Evolutionary conservation across 2,797 vertebrate genomes (phyloP).

Genomic region (Limosa lapponica): DNA sequence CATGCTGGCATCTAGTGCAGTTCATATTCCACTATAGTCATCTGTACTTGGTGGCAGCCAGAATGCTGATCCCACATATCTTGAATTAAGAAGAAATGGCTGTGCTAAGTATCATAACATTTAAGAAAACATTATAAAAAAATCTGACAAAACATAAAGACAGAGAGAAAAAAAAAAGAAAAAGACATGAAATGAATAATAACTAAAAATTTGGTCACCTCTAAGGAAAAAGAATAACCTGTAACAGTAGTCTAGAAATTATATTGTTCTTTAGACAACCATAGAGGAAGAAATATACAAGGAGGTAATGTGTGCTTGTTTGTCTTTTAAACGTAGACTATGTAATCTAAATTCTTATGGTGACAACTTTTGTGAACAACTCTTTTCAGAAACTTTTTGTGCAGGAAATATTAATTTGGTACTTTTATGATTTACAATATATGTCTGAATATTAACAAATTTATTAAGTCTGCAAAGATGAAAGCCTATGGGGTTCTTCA

Average conservation of each 20-base stretch:
- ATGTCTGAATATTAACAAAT: background rate
- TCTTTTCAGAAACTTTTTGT: background rate
- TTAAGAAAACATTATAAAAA: background rate
- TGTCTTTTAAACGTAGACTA: background rate
- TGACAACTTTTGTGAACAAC: background rate
- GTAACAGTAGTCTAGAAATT: background rate
- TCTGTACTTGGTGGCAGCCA: background rate
- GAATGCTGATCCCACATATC: background rate
- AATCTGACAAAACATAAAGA: background rate
- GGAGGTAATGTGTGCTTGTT: background rate
- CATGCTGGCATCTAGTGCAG: background rate
- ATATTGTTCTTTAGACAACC: background rate
- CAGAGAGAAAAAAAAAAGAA: background rate
- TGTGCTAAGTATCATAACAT: background rate
- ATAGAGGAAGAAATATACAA: background rate
- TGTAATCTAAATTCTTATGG: background rate
- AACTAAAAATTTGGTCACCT: background rate
- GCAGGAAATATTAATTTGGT: background rate
- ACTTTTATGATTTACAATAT: background rate
- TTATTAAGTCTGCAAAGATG: background rate
- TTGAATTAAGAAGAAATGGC: background rate
- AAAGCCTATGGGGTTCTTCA: background rate
- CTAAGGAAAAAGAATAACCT: background rate
- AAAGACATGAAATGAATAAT: background rate
- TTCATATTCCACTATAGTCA: background rate